Percentiles rank a stretch among this genome's conserved stretches.
These are phyloP conservation scores for Nansenia antarctica DNA, from an alignment of 2,113 vertebrate species.

Conservation along the genomic window DNA sequence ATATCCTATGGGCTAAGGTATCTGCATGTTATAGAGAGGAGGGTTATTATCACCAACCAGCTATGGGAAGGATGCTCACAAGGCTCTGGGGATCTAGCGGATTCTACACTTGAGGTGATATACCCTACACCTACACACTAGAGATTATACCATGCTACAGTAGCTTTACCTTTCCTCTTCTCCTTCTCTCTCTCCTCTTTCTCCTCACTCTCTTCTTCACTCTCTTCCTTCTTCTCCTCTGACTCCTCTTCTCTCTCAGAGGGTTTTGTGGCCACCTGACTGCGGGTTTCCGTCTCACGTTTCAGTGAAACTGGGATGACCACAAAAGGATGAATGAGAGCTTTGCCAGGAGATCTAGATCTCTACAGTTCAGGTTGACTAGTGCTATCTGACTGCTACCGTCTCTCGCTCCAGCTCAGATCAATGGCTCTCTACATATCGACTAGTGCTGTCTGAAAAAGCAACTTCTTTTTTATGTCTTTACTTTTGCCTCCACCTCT, in stretches of 20 bases:
- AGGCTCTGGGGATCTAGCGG: background rate
- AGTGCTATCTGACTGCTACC: background rate
- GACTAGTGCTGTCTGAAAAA: background rate
- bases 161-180: conserved; percentile 57
- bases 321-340: conserved; percentile 53
- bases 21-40: background rate
- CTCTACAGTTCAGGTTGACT: background rate
- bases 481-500: background rate
- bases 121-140: conserved; percentile 1
- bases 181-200: background rate
- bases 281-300: conserved; percentile 16
- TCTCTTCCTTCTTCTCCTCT: conserved; percentile 40
- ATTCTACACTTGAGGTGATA: background rate
- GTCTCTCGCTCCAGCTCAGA: background rate
- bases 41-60: background rate
- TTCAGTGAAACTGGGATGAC: conserved; percentile 20
- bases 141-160: background rate
- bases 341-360: conserved; percentile 43
- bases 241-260: conserved; percentile 7
- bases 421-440: background rate
- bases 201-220: conserved; percentile 18
- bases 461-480: background rate
- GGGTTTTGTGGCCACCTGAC: conserved; percentile 18
- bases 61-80: background rate
- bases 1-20: background rate